A percentile compares a stretch with the other conserved stretches of the same genome.
These are phyloP conservation scores for Rhinichthys klamathensis DNA, from an alignment of 2,113 vertebrate species.

Conservation along the genomic window DNA sequence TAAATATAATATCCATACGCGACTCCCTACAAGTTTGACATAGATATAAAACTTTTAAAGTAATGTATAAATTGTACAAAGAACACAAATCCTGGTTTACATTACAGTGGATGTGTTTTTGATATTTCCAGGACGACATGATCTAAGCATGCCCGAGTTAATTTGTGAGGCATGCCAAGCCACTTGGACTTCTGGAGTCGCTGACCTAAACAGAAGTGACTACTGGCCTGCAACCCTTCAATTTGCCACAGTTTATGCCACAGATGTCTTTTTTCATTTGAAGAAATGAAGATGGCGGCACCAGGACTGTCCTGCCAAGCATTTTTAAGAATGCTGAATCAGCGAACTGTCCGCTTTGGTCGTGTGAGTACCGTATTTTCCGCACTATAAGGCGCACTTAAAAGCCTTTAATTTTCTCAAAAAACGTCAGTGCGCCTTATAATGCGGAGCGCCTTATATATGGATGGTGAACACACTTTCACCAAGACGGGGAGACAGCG, in stretches of 20 bases:
- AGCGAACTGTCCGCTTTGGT: background rate
- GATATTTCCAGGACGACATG: background rate
- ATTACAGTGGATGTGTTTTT: too few relatives aligned
- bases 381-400: too few relatives aligned
- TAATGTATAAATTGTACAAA: background rate
- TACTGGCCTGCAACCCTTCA: slow-evolving; percentile 4
- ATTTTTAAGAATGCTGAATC: background rate
- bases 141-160: background rate
- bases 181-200: background rate
- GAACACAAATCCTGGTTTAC: background rate
- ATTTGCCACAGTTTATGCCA: background rate
- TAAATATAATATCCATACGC: background rate
- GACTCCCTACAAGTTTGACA: background rate
- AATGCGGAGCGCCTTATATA: too few relatives aligned
- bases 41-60: background rate
- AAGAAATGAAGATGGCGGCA: background rate
- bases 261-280: background rate
- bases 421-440: too few relatives aligned
- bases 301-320: background rate
- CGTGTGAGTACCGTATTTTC: too few relatives aligned
- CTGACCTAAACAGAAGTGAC: background rate
- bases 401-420: too few relatives aligned
- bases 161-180: background rate
- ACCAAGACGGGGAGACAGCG: too few relatives aligned
- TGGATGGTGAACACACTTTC: too few relatives aligned